Evolutionary conservation across 2,113 vertebrate species (phyloP).

Genomic region (Caretta caretta): DNA sequence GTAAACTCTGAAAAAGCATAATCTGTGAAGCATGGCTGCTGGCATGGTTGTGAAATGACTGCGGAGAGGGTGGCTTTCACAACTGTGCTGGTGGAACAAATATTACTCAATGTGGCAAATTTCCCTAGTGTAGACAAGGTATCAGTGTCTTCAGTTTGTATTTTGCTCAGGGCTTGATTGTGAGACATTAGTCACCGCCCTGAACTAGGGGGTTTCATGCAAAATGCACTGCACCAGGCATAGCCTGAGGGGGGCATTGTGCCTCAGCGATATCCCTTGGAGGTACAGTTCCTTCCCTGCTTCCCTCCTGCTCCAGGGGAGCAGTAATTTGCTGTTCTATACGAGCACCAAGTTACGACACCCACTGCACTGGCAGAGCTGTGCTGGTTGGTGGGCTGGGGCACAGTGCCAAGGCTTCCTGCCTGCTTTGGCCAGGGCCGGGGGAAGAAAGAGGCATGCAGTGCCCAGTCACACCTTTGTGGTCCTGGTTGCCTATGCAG

Average conservation of each 20-base stretch:
- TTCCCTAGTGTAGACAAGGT: not conserved
- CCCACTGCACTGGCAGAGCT: too few species aligned
- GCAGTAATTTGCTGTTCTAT: too few species aligned
- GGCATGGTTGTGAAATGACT: not conserved
- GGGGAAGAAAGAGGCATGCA: not conserved
- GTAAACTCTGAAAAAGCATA: not conserved
- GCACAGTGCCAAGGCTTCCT: not conserved
- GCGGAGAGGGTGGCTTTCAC: not conserved
- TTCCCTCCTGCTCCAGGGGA: not conserved
- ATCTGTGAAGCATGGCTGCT: not conserved
- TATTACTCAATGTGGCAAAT: not conserved
- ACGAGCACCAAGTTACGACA: too few species aligned
- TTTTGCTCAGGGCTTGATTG: not conserved
- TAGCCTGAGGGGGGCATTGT: not conserved
- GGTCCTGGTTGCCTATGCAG: too few species aligned
- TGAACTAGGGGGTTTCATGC: not conserved
- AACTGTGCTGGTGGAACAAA: not conserved
- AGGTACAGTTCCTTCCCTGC: not conserved
- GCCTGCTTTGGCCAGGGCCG: not conserved
- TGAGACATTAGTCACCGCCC: not conserved
- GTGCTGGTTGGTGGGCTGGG: too few species aligned
- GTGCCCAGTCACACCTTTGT: too few species aligned
- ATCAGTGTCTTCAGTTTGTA: not conserved
- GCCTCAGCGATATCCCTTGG: not conserved
- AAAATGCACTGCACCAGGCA: not conserved